A percentile compares a stretch with the other conserved stretches of the same genome.
Conservation (phyloP, 1,140 invertebrate species). For the Cyrtorhinus lividipennis region DNA sequence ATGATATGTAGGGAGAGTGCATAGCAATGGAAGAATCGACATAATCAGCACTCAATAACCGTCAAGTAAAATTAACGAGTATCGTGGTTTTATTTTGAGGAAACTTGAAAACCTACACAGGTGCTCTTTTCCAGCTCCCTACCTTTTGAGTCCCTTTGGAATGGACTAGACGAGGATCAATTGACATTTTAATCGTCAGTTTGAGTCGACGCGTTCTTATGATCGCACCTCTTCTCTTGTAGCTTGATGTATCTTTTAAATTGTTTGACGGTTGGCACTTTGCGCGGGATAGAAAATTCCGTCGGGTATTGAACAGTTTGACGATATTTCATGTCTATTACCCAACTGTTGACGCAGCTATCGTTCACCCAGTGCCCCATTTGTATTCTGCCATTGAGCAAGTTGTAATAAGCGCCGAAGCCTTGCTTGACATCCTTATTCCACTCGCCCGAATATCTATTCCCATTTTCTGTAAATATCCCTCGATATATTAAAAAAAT, state of each 20-base stretch:
- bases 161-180: too few species aligned
- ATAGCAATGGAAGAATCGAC: too few species aligned
- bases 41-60: too few species aligned
- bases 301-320: slow-evolving; percentile 37
- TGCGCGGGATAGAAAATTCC: slow-evolving; percentile 35
- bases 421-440: slow-evolving; percentile 38
- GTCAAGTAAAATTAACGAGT: too few species aligned
- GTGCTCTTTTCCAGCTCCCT: too few species aligned
- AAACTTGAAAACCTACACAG: too few species aligned
- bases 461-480: slow-evolving; percentile 32
- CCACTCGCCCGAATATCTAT: slow-evolving; percentile 46
- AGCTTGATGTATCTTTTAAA: background rate
- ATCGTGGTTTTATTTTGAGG: too few species aligned
- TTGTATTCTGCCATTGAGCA: slow-evolving; percentile 42
- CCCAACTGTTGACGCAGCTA: slow-evolving; percentile 34
- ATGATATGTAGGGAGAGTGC: too few species aligned
- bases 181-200: background rate
- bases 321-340: slow-evolving; percentile 38
- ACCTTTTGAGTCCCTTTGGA: too few species aligned
- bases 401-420: slow-evolving; percentile 40
- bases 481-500: background rate
- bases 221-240: background rate
- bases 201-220: background rate
- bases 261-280: background rate
- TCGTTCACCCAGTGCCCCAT: slow-evolving; percentile 39